Evolutionary conservation across 2,888 invertebrate species (phyloP).

Genomic region (Drosophila austrosaltans): DNA sequence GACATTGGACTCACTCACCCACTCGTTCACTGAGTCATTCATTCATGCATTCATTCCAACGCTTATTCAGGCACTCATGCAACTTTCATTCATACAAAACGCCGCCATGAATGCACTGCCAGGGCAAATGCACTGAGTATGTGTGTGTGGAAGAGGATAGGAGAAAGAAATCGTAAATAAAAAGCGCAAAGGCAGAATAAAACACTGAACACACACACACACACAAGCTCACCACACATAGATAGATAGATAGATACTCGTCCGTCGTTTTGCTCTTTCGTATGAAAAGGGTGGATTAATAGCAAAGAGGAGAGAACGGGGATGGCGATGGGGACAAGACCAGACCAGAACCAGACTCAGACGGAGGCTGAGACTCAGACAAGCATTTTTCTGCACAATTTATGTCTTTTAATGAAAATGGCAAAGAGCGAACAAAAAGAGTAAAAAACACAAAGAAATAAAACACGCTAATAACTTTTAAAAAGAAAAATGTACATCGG

Average conservation of each 20-base stretch:
- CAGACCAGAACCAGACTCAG: slow-evolving; percentile 40
- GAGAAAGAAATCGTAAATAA: slow-evolving; percentile 73
- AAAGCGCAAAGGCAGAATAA: slow-evolving; percentile 73
- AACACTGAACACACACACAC: slow-evolving; percentile 48
- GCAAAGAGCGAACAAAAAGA: slow-evolving; percentile 45
- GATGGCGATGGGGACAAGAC: slow-evolving; percentile 17
- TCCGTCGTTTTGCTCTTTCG: slow-evolving; percentile 39
- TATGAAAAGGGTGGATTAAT: slow-evolving; percentile 12
- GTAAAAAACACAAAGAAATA: slow-evolving; percentile 42
- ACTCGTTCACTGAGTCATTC: slow-evolving; percentile 47
- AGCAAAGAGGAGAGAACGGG: background rate
- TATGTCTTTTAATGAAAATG: slow-evolving; percentile 79
- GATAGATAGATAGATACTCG: slow-evolving; percentile 5
- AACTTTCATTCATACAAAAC: slow-evolving; percentile 75
- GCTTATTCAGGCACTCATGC: slow-evolving; percentile 67
- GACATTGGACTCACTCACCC: slow-evolving; percentile 21
- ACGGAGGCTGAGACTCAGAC: slow-evolving; percentile 38
- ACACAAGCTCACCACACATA: slow-evolving; percentile 32
- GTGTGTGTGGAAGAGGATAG: slow-evolving; percentile 41
- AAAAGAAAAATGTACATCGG: slow-evolving; percentile 70
- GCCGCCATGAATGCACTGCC: slow-evolving; percentile 58
- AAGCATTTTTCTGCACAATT: slow-evolving; percentile 78
- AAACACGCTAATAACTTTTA: slow-evolving; percentile 76
- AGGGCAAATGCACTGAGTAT: slow-evolving; percentile 41
- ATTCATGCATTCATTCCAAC: slow-evolving; percentile 63